Base-by-base conservation (phyloP, 2,797 vertebrate genomes). In the Miichthys miiuy region DNA sequence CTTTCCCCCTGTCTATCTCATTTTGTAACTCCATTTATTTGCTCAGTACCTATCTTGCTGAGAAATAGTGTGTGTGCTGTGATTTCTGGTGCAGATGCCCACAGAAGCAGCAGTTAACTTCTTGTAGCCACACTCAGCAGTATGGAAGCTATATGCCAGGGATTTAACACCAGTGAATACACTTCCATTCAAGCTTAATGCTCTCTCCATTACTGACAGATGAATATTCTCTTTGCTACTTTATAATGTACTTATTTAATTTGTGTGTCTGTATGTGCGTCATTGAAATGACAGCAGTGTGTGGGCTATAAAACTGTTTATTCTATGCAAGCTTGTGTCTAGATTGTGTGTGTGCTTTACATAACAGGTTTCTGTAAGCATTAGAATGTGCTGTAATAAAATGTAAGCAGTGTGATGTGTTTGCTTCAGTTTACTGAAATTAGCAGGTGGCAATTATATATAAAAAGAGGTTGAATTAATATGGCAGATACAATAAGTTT, bases 81-180 rank as follows among this genome's bases (percentile, higher is more conserved):
- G 70, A 68, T 76, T 75, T 80, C 54, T 57, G 8, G 46, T 48
- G 41, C 64, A 51, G 65, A 71, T 76, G 77, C 47, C 30, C 30
- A 48, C 41, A 63, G 63, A 71, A 80, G 58, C 67, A 47, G 72
- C 58, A 74, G 74, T 77, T 80, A 69, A 81, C 70, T 76, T 81
- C 79, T 62, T 55, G 76, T 41, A 34, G 75, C 70, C 56, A 55
- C 44, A 75, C 63, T 84, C 72, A 62, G 79, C 70, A 81, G 68
- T 62, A 82, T 77, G 55, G 68, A 71, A 72, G 79, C 73, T 77
- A 69, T 74, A 73, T 80, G 50, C 38, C 60, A 63, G 42, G 80
- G 83, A 82, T 83, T 86, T 81, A 88, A 76, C 76, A 44, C 55
- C 34, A 65, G 65, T 68, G 78, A 83, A 86, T 87, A 89, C 56